A percentile compares a stretch with the other conserved stretches of the same genome.
Conservation (phyloP, 2,797 vertebrate genomes). For the Rhinophrynus dorsalis region DNA sequence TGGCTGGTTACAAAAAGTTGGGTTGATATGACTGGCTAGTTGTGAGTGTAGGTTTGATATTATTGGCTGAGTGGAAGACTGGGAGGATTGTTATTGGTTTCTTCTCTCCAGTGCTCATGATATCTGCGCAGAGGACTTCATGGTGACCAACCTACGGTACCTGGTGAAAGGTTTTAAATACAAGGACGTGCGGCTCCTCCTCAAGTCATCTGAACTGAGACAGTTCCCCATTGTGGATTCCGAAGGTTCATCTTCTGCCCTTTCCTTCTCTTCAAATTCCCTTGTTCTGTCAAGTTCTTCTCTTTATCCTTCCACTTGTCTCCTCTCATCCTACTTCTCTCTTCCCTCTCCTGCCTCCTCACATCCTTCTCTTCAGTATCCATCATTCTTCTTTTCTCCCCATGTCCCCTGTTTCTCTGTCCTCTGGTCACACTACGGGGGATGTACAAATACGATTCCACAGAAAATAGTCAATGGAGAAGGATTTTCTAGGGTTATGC, state of each 20-base stretch:
- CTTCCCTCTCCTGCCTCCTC: not conserved
- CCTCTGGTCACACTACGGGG: too few relatives aligned
- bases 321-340: not conserved
- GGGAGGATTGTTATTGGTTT: too few relatives aligned
- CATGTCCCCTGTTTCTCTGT: too few relatives aligned
- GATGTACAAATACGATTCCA: too few relatives aligned
- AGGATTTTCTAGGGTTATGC: too few relatives aligned
- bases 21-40: too few relatives aligned
- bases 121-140: slow-evolving; percentile 47
- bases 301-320: too few relatives aligned
- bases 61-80: too few relatives aligned
- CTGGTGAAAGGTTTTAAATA: slow-evolving; percentile 42
- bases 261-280: not conserved
- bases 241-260: slow-evolving; percentile 13
- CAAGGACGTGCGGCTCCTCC: slow-evolving; percentile 38
- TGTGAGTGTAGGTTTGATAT: too few relatives aligned
- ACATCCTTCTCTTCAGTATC: not conserved
- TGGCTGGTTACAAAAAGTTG: too few relatives aligned
- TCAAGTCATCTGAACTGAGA: slow-evolving; percentile 11
- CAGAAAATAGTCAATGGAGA: too few relatives aligned
- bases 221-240: slow-evolving; percentile 44
- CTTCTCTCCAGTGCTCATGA: slow-evolving; percentile 48
- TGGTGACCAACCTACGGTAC: slow-evolving; percentile 44
- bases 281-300: too few relatives aligned
- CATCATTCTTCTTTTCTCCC: not conserved